Evolutionary conservation across 2,888 invertebrate genomes (phyloP).

Genomic region (Xanthia icteritia): DNA sequence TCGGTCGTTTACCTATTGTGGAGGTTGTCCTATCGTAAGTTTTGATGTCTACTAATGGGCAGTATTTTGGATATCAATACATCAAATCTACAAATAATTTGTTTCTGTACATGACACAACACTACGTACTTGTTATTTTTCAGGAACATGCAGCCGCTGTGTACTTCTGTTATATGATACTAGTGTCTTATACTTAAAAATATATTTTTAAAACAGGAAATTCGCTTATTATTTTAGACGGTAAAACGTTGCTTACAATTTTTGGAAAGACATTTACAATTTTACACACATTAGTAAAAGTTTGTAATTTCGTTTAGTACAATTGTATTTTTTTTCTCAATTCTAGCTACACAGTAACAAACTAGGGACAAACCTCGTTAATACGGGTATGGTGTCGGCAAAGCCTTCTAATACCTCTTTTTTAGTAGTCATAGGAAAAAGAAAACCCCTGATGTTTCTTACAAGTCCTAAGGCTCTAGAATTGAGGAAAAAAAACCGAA

Average conservation of each 20-base stretch:
- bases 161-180: background rate
- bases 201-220: background rate
- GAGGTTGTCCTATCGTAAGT: background rate
- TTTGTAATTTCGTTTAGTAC: background rate
- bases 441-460: constrained; percentile 69
- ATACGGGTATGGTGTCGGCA: constrained; percentile 76
- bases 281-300: background rate
- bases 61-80: background rate
- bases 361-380: constrained; percentile 79
- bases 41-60: no score
- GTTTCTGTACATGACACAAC: background rate
- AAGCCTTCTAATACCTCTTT: constrained; percentile 78
- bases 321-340: constrained; percentile 74
- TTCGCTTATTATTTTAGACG: background rate
- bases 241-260: background rate
- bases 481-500: constrained; percentile 79
- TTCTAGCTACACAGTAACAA: constrained; percentile 75
- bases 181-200: background rate
- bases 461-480: constrained; percentile 79
- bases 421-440: constrained; percentile 72
- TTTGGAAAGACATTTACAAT: background rate
- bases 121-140: background rate
- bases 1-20: background rate
- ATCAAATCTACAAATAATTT: constrained; percentile 1
- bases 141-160: background rate